These are phyloP conservation scores for Falco naumanni DNA, from an alignment of 2,797 vertebrate species.

Conservation along the genomic window DNA sequence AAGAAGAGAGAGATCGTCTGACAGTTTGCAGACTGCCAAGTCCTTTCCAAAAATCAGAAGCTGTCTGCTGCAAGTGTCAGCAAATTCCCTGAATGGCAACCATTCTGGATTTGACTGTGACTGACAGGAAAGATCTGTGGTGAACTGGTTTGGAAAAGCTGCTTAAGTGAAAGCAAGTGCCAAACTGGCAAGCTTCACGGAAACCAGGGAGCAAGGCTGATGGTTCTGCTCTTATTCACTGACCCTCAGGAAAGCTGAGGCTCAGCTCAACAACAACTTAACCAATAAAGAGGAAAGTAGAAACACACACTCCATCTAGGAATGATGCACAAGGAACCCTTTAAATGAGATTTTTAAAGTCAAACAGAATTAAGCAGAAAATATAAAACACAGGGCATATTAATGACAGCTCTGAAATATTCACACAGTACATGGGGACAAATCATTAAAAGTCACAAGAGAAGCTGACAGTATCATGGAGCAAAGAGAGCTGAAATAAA, in stretches of 20 bases:
- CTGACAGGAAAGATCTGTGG: background rate
- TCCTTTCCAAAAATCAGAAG: background rate
- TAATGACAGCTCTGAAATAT: background rate
- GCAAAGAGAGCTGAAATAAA: background rate
- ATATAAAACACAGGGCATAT: background rate
- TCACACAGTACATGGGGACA: background rate
- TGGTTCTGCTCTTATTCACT: background rate
- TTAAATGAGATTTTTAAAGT: background rate
- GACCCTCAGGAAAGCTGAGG: background rate
- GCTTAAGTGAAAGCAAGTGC: background rate
- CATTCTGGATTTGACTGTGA: background rate
- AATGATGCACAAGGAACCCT: background rate
- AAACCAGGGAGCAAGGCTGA: background rate
- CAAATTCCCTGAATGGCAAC: background rate
- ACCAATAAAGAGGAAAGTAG: background rate
- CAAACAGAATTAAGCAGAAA: background rate
- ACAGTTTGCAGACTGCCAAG: background rate
- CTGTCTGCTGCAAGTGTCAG: background rate
- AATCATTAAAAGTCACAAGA: background rate
- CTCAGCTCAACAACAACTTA: no score
- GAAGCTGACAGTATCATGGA: background rate
- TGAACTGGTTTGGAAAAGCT: background rate
- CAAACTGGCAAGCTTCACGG: background rate
- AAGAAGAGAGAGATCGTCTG: background rate
- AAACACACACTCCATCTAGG: background rate